These are phyloP conservation scores for Teleogryllus oceanicus DNA, from an alignment of 2,888 invertebrate species.

Conservation along the genomic window DNA sequence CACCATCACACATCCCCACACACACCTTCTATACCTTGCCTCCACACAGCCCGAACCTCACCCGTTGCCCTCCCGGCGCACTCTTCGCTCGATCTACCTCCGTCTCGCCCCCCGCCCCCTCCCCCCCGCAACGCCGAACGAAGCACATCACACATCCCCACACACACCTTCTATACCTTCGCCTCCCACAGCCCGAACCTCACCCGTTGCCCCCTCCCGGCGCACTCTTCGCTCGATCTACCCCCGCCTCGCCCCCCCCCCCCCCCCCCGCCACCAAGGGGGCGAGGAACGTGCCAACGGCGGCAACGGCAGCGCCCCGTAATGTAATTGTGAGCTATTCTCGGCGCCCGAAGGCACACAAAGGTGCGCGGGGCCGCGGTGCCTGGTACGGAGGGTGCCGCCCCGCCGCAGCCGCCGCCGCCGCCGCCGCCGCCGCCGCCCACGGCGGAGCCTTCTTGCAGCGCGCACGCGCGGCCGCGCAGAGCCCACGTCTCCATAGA, in stretches of 20 bases:
- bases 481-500: no score
- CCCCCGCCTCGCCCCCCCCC: not conserved
- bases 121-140: not conserved
- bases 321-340: conserved; percentile 18
- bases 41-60: not conserved
- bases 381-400: not conserved
- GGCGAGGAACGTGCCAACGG: not conserved
- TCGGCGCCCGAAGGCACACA: conserved; percentile 18
- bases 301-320: not conserved
- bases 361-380: conserved; percentile 3
- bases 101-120: not conserved
- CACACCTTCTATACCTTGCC: not conserved
- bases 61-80: not conserved
- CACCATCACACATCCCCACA: no score
- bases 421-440: not conserved
- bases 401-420: not conserved
- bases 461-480: not conserved
- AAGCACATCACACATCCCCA: no score
- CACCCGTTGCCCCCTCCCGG: not conserved
- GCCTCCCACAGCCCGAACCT: not conserved
- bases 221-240: not conserved
- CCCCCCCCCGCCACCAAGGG: not conserved
- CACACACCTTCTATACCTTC: no score
- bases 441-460: not conserved
- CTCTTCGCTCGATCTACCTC: not conserved